Evolutionary conservation across 1,140 invertebrate genomes (phyloP).

Genomic region (Pachypeltis micranthus): DNA sequence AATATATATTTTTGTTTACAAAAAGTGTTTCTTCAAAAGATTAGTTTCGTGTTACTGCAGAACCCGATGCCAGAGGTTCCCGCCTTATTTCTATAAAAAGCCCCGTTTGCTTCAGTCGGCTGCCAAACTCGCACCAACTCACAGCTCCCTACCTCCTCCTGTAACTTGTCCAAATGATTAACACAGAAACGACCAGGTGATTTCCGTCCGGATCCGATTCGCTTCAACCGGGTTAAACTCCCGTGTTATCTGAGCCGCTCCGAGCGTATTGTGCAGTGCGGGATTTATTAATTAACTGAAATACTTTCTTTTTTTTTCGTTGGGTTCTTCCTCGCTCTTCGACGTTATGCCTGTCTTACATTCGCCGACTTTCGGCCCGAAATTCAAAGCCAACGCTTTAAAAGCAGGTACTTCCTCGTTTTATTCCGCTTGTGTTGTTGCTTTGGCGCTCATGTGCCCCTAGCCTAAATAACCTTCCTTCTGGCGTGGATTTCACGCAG

Average conservation of each 20-base stretch:
- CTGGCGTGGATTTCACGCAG: too few relatives aligned
- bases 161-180: conserved; percentile 9
- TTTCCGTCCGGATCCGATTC: too few relatives aligned
- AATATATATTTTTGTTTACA: not conserved
- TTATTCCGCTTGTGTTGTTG: not conserved
- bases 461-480: too few relatives aligned
- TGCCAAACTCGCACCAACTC: conserved; percentile 18
- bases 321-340: not conserved
- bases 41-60: conserved; percentile 17
- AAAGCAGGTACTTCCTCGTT: conserved; percentile 24
- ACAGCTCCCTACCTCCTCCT: not conserved
- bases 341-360: conserved; percentile 17
- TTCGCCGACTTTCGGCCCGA: conserved; percentile 19
- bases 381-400: conserved; percentile 24
- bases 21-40: conserved; percentile 6
- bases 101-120: conserved; percentile 18
- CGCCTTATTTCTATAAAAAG: conserved; percentile 21
- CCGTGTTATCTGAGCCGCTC: not conserved
- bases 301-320: not conserved
- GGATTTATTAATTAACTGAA: not conserved
- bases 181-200: conserved; percentile 2
- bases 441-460: too few relatives aligned
- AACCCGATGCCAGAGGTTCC: conserved; percentile 16
- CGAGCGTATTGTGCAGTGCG: not conserved
- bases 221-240: too few relatives aligned